phyloP scores from a whole-genome alignment of 2,888 invertebrate genomes.

The Brachypterus glaber region DNA sequence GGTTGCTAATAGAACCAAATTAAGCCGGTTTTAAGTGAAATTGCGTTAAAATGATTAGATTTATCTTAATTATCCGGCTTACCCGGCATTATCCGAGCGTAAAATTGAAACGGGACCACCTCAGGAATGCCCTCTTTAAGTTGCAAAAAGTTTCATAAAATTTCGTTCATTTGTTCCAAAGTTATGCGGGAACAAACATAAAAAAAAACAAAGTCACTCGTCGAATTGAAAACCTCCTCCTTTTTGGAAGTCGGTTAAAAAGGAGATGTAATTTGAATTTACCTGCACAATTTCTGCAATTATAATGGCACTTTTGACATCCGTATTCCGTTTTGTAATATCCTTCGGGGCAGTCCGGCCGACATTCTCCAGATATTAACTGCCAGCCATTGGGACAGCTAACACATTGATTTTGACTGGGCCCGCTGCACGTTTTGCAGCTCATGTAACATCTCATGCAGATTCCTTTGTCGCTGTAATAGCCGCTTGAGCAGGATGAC shows the following conservation, averaged over 20 bases:
- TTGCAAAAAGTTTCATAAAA: too few relatives aligned
- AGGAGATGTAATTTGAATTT: constrained; percentile 1
- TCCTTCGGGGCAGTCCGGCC: constrained; percentile 77
- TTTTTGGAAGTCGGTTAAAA: too few relatives aligned
- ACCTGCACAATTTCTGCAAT: constrained; percentile 81
- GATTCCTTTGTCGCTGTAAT: constrained; percentile 75
- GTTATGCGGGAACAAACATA: too few relatives aligned
- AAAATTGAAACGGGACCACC: constrained; percentile 1
- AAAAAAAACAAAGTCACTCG: too few relatives aligned
- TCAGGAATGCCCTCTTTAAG: too few relatives aligned
- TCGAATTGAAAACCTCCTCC: too few relatives aligned
- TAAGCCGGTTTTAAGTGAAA: too few relatives aligned
- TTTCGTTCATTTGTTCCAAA: too few relatives aligned
- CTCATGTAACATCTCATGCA: constrained; percentile 78
- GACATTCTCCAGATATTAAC: constrained; percentile 74
- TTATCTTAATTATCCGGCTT: too few relatives aligned
- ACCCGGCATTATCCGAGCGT: too few relatives aligned
- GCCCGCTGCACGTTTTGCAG: constrained; percentile 78
- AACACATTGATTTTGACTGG: constrained; percentile 75
- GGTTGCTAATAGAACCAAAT: too few relatives aligned
- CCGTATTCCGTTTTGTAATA: constrained; percentile 75
- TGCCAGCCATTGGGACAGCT: constrained; percentile 73
- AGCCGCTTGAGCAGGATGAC: constrained; percentile 69
- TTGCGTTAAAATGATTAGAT: too few relatives aligned
- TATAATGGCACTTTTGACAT: constrained; percentile 82